Percentiles rank a stretch among this genome's conserved stretches.
phyloP scores from a whole-genome alignment of 2,888 invertebrate species.

The Phytoseiulus persimilis region DNA sequence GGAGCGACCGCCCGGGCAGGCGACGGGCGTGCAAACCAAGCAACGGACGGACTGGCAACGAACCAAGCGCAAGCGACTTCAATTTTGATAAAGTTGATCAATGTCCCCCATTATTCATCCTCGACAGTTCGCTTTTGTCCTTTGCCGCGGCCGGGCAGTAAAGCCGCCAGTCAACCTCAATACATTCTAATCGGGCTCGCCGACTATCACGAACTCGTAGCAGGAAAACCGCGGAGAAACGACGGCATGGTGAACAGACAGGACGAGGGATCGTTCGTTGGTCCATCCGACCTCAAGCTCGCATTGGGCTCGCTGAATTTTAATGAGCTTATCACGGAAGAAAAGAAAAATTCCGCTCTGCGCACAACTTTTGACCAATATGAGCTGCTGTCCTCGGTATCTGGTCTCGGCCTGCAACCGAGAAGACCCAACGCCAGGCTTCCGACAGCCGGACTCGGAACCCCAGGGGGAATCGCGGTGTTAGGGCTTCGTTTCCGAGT shows the following conservation, averaged over 20 bases:
- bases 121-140: constrained; percentile 5
- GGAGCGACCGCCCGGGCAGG: neutral
- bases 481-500: too few species aligned
- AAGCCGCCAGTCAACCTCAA: neutral
- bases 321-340: neutral
- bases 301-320: neutral
- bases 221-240: neutral
- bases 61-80: neutral
- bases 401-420: neutral
- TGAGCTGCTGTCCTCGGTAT: neutral
- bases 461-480: too few species aligned
- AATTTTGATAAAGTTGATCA: constrained; percentile 37
- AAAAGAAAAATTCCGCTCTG: neutral
- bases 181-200: neutral
- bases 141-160: neutral
- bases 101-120: neutral
- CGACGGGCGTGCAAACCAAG: neutral
- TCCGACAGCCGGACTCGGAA: too few species aligned
- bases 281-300: neutral
- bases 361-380: neutral
- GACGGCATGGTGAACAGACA: neutral
- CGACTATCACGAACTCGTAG: neutral
- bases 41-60: neutral
- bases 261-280: neutral
- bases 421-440: too few species aligned